These are phyloP conservation scores for Yponomeuta malinellus DNA, from an alignment of 2,888 invertebrate genomes.

Conservation along the genomic window DNA sequence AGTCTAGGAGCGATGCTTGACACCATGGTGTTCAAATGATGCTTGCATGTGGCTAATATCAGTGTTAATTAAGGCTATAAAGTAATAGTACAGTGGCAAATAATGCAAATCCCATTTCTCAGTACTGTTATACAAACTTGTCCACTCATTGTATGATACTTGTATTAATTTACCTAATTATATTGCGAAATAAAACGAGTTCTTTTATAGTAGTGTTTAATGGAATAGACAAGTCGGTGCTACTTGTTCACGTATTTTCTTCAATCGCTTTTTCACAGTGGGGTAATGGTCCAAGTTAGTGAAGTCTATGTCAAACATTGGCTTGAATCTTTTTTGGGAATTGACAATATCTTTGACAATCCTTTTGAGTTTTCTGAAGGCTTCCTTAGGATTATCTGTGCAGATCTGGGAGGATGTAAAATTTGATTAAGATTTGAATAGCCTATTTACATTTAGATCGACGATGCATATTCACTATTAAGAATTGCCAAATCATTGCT, in stretches of 20 bases:
- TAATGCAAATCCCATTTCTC: conserved; percentile 44
- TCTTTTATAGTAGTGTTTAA: conserved; percentile 28
- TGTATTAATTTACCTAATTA: conserved; percentile 52
- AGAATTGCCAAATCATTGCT: too few species aligned
- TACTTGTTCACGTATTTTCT: conserved; percentile 47
- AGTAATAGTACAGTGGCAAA: conserved; percentile 35
- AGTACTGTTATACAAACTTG: conserved; percentile 28
- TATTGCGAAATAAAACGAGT: conserved; percentile 28
- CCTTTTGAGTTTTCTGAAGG: conserved; percentile 46
- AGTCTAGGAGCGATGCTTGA: conserved; percentile 98
- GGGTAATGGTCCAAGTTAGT: conserved; percentile 38
- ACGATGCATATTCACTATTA: too few species aligned
- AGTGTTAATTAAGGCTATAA: conserved; percentile 35
- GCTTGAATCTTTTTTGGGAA: conserved; percentile 41
- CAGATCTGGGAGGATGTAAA: conserved; percentile 36
- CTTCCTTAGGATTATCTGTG: conserved; percentile 51
- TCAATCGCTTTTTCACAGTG: conserved; percentile 39
- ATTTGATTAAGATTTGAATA: not conserved
- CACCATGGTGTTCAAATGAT: conserved; percentile 74
- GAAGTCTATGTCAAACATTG: conserved; percentile 62
- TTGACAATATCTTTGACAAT: conserved; percentile 50
- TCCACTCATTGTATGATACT: conserved; percentile 49
- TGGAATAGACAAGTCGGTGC: conserved; percentile 51
- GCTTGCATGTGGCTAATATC: conserved; percentile 20
- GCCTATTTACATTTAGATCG: too few species aligned